Conservation (phyloP, 2,113 vertebrate genomes). For the Ceratotherium simum region DNA sequence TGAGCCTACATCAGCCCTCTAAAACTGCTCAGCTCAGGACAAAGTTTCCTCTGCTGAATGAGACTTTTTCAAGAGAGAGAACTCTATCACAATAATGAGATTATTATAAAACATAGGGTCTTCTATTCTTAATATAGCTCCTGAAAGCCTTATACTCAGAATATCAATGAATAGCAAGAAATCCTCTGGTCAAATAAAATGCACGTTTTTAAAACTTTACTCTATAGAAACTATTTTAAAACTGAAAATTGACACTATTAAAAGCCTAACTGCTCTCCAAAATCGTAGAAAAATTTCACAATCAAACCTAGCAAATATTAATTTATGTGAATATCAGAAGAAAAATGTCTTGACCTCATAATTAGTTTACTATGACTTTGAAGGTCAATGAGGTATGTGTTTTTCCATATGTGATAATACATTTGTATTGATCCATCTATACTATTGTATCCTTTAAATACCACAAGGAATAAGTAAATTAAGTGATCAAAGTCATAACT, state of each 20-base stretch:
- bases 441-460: background rate
- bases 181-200: constrained; percentile 2
- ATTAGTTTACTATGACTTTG: background rate
- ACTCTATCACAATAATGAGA: background rate
- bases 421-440: background rate
- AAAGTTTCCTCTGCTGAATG: constrained; percentile 69
- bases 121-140: background rate
- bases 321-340: background rate
- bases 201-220: background rate
- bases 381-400: background rate
- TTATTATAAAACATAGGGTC: background rate
- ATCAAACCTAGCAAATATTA: background rate
- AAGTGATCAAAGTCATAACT: constrained; percentile 5
- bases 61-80: constrained; percentile 64
- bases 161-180: background rate
- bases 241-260: background rate
- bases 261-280: constrained; percentile 24
- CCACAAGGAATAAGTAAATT: background rate
- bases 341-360: background rate
- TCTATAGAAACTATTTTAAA: background rate
- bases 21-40: constrained; percentile 76
- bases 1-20: constrained; percentile 60
- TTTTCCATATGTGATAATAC: background rate
- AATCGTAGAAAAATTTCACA: background rate
- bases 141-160: background rate